Base-by-base conservation (phyloP, 2,888 invertebrate genomes). In the Phytoseiulus persimilis region DNA sequence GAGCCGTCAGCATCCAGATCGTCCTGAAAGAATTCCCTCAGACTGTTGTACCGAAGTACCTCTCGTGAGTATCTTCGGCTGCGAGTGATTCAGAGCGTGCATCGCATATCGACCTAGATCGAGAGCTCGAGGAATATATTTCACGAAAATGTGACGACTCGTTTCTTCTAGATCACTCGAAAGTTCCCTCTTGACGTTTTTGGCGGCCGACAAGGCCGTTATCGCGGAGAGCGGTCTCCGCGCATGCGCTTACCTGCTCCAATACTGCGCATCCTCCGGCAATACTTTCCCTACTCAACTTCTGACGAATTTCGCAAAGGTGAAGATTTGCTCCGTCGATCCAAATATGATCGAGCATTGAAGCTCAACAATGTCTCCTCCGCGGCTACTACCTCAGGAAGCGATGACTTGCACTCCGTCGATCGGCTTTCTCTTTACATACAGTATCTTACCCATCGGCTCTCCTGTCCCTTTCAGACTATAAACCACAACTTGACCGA, bases 401-500 rank as follows among this genome's bases (percentile, higher is more conserved):
- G 39, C 5, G 9, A 39, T 39, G 39, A 39, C 39, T 39, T 39
- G 3, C 9, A 39, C 39, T 39, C 9, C 39, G 9, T 39, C 39
- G 39, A n/a, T n/a, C n/a, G n/a, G n/a, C n/a, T n/a, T n/a, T n/a
- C n/a, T n/a, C n/a, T n/a, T n/a, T 39, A 39, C 39, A 39, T 39
- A 3, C 39, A 9, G 9, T 39, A 39, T 9, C 3, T 39, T 6
- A 39, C 39, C 9, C 39, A 3, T 3, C 39, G 9, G 9, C 9
- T 39, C 9, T 39, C 9, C 5, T 39, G 5, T 39, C 91, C 83
- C 83, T 93, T 93, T 84, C 93, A 96, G 95, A 95, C 96, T 89
- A 96, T 98, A 96, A 99, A 98, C 93, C 97, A 98, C 93, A 94
- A 94, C 90, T 96, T 95, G 92, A 98, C 98, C 93, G 98, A 98